Percentiles rank a stretch among this genome's conserved stretches.
These are phyloP conservation scores for Odocoileus hemionus DNA, from an alignment of 2,113 vertebrate species.

Conservation along the genomic window DNA sequence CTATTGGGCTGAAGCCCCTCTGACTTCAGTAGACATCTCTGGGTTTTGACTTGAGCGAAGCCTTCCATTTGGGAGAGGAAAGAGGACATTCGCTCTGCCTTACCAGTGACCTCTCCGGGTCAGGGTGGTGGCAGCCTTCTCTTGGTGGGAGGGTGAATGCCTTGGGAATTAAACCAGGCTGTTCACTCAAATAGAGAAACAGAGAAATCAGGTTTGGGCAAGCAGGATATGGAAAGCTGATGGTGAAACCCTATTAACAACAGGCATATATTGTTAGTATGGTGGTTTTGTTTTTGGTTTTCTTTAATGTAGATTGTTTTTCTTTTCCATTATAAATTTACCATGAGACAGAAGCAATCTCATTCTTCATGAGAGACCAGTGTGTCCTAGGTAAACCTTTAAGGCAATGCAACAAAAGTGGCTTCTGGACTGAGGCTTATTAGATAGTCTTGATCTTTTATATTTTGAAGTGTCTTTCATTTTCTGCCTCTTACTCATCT, in stretches of 20 bases:
- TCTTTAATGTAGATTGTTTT: not conserved
- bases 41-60: not conserved
- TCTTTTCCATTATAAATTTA: conserved; percentile 37
- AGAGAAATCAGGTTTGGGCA: not conserved
- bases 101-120: not conserved
- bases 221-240: not conserved
- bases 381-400: not conserved
- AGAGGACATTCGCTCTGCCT: not conserved
- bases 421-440: not conserved
- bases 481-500: conserved; percentile 14
- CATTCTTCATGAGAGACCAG: not conserved
- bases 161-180: not conserved
- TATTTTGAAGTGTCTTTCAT: conserved; percentile 36
- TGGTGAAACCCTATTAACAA: not conserved
- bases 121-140: not conserved
- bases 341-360: not conserved
- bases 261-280: not conserved
- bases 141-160: fast-evolving
- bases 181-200: not conserved
- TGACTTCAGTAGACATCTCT: not conserved
- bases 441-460: not conserved
- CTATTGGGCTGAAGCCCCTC: not conserved
- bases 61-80: not conserved
- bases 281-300: not conserved
- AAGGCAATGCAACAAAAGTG: not conserved